Evolutionary conservation across 2,888 invertebrate species (phyloP).

Genomic region (Metellina segmentata): DNA sequence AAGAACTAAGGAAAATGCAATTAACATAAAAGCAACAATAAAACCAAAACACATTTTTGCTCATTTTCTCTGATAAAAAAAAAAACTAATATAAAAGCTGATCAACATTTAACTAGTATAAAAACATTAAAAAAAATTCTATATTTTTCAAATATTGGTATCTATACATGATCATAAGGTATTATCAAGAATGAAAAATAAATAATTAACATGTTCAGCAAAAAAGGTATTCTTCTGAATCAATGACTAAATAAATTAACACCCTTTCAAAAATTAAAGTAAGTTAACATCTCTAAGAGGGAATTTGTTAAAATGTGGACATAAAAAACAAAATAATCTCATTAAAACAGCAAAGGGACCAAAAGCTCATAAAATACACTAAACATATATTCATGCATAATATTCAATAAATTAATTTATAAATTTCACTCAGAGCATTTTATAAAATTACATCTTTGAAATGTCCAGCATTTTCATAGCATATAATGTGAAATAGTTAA

Average conservation of each 20-base stretch:
- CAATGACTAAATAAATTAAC: too few species aligned
- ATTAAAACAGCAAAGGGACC: constrained; percentile 13
- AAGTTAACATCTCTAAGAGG: neutral
- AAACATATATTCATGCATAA: neutral
- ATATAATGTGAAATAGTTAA: neutral
- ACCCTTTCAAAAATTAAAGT: neutral
- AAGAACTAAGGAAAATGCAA: neutral
- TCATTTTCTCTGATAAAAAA: too few species aligned
- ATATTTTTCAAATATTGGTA: too few species aligned
- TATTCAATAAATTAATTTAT: neutral
- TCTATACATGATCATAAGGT: too few species aligned
- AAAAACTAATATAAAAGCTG: too few species aligned
- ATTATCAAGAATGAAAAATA: too few species aligned
- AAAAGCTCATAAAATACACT: constrained; percentile 11
- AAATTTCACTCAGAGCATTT: neutral
- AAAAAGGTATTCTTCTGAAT: too few species aligned
- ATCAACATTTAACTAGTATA: too few species aligned
- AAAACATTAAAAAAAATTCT: too few species aligned
- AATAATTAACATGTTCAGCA: too few species aligned
- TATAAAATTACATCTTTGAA: neutral
- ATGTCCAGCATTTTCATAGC: constrained; percentile 27
- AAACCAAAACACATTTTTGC: too few species aligned
- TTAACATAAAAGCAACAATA: too few species aligned
- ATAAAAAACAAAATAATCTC: constrained; percentile 37
- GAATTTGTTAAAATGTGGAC: constrained; percentile 4